Conservation (phyloP, 2,113 vertebrate species). For the Antechinus flavipes region DNA sequence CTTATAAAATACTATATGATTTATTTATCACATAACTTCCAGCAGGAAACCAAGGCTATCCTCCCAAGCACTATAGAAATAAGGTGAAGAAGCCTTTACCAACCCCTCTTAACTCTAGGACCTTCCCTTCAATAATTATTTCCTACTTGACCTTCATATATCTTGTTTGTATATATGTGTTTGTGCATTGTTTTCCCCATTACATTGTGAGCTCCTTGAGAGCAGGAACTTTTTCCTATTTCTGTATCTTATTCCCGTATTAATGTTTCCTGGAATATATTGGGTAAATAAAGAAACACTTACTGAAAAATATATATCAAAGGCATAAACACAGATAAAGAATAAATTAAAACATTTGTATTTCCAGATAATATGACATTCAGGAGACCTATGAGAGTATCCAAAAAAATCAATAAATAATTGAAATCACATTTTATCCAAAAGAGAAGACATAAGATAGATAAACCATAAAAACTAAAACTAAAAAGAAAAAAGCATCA, state of each 20-base stretch:
- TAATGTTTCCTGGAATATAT: background rate
- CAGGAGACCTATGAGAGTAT: background rate
- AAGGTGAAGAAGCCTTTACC: background rate
- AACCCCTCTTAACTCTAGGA: background rate
- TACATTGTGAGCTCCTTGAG: background rate
- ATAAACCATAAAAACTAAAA: background rate
- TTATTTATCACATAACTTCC: background rate
- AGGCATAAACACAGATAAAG: background rate
- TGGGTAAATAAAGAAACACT: background rate
- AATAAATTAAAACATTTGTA: background rate
- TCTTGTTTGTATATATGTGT: background rate
- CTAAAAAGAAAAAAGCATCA: background rate
- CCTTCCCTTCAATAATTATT: background rate
- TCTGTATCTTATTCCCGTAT: background rate
- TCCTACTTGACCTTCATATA: background rate
- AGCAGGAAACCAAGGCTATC: background rate
- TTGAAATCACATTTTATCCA: background rate
- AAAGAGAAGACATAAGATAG: background rate
- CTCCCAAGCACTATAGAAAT: background rate
- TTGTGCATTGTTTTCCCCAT: background rate
- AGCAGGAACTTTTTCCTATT: background rate
- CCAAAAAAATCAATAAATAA: background rate
- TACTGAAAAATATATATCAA: background rate
- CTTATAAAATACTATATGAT: background rate
- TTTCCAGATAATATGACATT: background rate